Evolutionary conservation across 2,888 invertebrate species (phyloP).

Genomic region (Hydrotaea cyrtoneurina): DNA sequence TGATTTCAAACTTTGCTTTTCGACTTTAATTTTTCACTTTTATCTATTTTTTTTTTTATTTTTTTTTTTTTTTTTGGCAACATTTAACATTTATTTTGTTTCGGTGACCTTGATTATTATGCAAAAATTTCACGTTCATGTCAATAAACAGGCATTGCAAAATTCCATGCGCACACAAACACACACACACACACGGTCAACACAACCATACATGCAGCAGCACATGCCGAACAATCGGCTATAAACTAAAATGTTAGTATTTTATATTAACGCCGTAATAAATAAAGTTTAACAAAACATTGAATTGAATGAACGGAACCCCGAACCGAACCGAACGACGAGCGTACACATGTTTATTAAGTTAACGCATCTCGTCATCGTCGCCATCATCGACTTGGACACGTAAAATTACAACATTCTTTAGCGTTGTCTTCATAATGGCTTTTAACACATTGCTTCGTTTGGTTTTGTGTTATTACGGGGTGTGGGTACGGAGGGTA

Average conservation of each 20-base stretch:
- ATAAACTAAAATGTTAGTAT: slow-evolving; percentile 41
- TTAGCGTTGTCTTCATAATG: slow-evolving; percentile 16
- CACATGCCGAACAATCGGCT: slow-evolving; percentile 18
- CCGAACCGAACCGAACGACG: neutral
- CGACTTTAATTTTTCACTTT: slow-evolving; percentile 2
- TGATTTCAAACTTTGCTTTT: neutral
- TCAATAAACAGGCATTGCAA: slow-evolving; percentile 48
- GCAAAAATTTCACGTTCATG: slow-evolving; percentile 64
- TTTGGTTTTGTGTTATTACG: neutral
- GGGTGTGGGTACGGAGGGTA: neutral
- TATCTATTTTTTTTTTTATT: slow-evolving; percentile 19
- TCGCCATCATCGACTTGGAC: slow-evolving; percentile 16
- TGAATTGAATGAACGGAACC: neutral
- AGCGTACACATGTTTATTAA: neutral
- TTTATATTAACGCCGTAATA: slow-evolving; percentile 55
- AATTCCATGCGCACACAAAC: slow-evolving; percentile 10
- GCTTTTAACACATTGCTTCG: slow-evolving; percentile 53
- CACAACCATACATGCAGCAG: neutral
- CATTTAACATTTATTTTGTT: slow-evolving; percentile 49
- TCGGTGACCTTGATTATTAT: slow-evolving; percentile 60
- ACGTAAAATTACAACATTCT: slow-evolving; percentile 55
- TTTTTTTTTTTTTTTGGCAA: slow-evolving; percentile 54
- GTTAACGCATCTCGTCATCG: neutral
- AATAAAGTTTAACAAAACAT: slow-evolving; percentile 25
- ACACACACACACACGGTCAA: neutral